These are phyloP conservation scores for Rana temporaria DNA, from an alignment of 2,113 vertebrate species.

Conservation along the genomic window DNA sequence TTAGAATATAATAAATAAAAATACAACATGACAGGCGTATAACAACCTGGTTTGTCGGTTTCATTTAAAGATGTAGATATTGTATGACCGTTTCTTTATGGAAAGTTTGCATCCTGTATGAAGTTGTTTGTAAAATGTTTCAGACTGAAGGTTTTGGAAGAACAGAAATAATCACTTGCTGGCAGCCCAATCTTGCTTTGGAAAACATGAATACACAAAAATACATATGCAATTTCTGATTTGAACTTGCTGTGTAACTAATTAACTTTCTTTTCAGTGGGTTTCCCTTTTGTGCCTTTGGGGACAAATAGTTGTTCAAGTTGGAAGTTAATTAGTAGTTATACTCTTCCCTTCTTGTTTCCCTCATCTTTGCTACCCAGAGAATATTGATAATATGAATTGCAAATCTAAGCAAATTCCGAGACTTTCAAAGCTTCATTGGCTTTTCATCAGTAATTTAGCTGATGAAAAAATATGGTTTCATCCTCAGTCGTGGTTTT, in stretches of 20 bases:
- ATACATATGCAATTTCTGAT: constrained; percentile 21
- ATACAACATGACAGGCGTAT: no score
- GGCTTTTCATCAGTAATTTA: constrained; percentile 45
- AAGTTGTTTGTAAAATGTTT: background rate
- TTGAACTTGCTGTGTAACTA: constrained; percentile 36
- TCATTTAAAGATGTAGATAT: background rate
- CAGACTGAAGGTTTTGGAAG: background rate
- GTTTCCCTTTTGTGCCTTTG: constrained; percentile 49
- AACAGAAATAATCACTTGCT: background rate
- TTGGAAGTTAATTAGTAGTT: constrained; percentile 54
- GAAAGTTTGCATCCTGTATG: no score
- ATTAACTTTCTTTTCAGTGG: constrained; percentile 49
- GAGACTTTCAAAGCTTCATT: constrained; percentile 49
- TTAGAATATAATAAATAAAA: no score
- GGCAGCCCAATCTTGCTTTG: background rate
- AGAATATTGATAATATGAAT: constrained; percentile 56
- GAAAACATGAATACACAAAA: constrained; percentile 16
- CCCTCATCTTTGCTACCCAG: constrained; percentile 44
- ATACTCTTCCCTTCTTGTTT: constrained; percentile 37
- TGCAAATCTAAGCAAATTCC: constrained; percentile 46
- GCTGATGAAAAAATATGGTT: constrained; percentile 20
- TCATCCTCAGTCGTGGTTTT: constrained; percentile 34
- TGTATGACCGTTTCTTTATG: background rate
- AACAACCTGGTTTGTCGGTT: no score
- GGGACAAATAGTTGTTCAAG: constrained; percentile 45